Evolutionary conservation across 1,140 invertebrate genomes (phyloP), one percentile per base, ranked within the genome.

Genomic region (Penaeus chinensis): DNA sequence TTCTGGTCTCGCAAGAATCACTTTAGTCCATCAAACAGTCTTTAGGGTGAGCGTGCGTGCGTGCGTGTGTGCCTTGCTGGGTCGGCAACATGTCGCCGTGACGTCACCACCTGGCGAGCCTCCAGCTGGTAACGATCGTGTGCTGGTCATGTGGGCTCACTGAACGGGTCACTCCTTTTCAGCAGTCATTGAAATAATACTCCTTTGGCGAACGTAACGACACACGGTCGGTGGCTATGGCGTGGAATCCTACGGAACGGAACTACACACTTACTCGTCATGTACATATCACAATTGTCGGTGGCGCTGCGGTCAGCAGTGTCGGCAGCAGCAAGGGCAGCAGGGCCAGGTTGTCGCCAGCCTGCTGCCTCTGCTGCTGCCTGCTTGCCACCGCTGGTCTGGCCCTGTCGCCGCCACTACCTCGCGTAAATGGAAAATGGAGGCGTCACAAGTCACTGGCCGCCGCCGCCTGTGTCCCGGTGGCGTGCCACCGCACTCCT

Each of bases 231-330:
- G 71, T 74, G 71, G 71, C 71, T 74, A 74, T 74, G 71, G 71
- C 71, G 71, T 74, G 71, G 71, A 74, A 74, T 32, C 71, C 27
- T 37, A 74, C 66, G 5, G 54, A 54, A 54, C 54, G 54, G 54
- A 54, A 54, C 54, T 54, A 54, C 54, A 54, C 54, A 54, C 54
- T 54, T 54, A 54, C 54, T 54, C 54, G 54, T 71, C 71, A 74
- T 74, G 71, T 74, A 74, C 71, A 74, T 74, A 74, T 74, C 71
- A 74, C 71, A 74, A 74, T 74, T 32, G 71, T 74, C 71, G 42
- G 42, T 74, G 20, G 71, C 71, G 27, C 27, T 74, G 27, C 27
- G 71, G 71, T 74, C 71, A 74, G 71, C 71, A 74, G 71, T 27
- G 71, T 27, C 71, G 42, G 24, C 42, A 74, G 71, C 71, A 74